Evolutionary conservation across 2,797 vertebrate species (phyloP), one percentile per base, ranked within the genome.

Genomic region (Trichosurus vulpecula): DNA sequence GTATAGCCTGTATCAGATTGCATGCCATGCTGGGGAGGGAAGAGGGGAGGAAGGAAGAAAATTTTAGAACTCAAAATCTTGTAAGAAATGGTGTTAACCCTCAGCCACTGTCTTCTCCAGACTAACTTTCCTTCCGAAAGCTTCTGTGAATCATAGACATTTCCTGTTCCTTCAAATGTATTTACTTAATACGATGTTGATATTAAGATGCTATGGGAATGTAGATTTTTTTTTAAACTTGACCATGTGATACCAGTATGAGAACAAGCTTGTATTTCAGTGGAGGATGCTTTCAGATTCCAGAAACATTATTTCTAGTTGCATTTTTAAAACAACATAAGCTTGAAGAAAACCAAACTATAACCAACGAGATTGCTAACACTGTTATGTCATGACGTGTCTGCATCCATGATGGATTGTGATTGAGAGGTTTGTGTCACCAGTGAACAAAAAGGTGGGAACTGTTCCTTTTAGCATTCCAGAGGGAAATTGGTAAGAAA

Each of bases 351-450:
- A 98, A 92, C 96, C 91, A 96, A 96, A 92, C 97, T 97, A 25
- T 98, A 99, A 98, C 98, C 98, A 99, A 98, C 99, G 98, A 98
- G 92, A 97, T 94, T 96, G 96, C 97, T 93, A 74, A 98, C 96
- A 95, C 91, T 94, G 97, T 41, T 74, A 41, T n/a, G 27, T 51
- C 74, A 87, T 47, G 19, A 41, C 81, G 66, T 74, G 22, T 51
- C 41, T 51, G 22, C 87, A 41, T 87, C 74, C 41, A 27, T 27
- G 74, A 87, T 4, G n/a, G n/a, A n/a, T n/a, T n/a, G n/a, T 81
- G 66, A 81, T 81, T 47, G 66, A 81, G 58, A 66, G n/a, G 8
- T 81, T 87, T 87, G 74, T 87, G 74, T 87, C 41, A 87, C 11
- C 41, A 27, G 74, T 81, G 41, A 47, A 74, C 35, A 47, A 27